Evolutionary conservation across 2,888 invertebrate genomes (phyloP).

Genomic region (Cerastoderma edule): DNA sequence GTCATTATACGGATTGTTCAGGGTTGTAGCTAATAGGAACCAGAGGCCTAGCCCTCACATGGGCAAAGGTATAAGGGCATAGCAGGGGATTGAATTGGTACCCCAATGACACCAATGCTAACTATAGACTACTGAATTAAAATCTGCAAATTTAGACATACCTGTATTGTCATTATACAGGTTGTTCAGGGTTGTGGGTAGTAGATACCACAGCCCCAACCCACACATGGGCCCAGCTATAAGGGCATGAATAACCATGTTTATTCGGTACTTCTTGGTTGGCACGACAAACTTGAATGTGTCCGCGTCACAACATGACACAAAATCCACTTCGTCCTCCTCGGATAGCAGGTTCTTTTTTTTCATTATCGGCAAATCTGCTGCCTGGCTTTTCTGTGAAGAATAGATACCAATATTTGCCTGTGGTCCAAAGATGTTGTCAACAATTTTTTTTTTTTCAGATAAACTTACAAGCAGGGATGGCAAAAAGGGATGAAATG

Average conservation of each 20-base stretch:
- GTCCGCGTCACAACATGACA: constrained; percentile 79
- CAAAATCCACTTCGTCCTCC: constrained; percentile 81
- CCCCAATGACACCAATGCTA: no score
- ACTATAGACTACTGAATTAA: no score
- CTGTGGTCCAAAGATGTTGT: no score
- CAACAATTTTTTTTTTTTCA: no score
- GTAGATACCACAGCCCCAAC: constrained; percentile 75
- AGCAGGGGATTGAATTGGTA: no score
- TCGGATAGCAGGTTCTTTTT: constrained; percentile 76
- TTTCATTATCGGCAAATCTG: constrained; percentile 57
- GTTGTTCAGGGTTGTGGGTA: constrained; percentile 75
- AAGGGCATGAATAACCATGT: constrained; percentile 77
- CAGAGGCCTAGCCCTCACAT: no score
- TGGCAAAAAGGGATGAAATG: no score
- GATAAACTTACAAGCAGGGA: no score
- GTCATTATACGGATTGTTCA: constrained; percentile 70
- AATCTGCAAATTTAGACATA: no score
- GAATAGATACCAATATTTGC: neutral
- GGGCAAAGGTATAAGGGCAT: no score
- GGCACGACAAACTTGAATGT: constrained; percentile 80
- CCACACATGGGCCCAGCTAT: constrained; percentile 76
- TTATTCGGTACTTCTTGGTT: constrained; percentile 77
- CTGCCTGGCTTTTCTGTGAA: constrained; percentile 22
- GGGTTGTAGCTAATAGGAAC: no score
- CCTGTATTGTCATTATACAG: constrained; percentile 74